Evolutionary conservation across 2,113 vertebrate species (phyloP), one percentile per base, ranked within the genome.

Genomic region (Pogonocichla stellata): DNA sequence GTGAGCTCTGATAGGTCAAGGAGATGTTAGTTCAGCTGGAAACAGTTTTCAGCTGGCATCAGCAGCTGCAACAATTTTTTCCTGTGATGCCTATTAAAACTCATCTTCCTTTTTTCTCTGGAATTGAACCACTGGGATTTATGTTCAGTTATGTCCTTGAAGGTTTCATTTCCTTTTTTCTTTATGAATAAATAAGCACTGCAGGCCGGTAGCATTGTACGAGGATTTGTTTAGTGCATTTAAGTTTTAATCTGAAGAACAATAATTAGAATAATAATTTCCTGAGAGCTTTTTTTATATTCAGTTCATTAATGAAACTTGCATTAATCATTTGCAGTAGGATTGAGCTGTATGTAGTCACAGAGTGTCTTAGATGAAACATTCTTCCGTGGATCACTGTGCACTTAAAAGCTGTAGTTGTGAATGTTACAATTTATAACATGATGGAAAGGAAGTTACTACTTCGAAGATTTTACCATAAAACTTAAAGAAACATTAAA

Each of bases 21-120:
- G 58, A 86, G 82, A 69, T 96, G 43, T 65, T 97, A 77, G 54
- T 79, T 93, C 94, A 96, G 57, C 87, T 95, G 87, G 87, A 82
- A 93, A 53, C 9, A 19, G 66, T 75, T 91, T 90, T 87, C 42
- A 91, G 47, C 62, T 88, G 75, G 12, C 5, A 11, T 89, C 57
- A 81, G 73, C 66, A 83, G 42, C 75, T 95, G 53, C 57, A 22
- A 86, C 1, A 1, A 7, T 31, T 71, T 92, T 92, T 88, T 75
- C 17, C 70, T 88, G 33, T 72, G 69, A 43, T 71, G 19, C 19
- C 28, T 67, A 33, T 73, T 34, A 78, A 33, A 26, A 10, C n/a
- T 86, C 16, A 6, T 62, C 51, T 93, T 75, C 29, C 58, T 67
- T 80, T 72, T 48, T 65, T 34, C 26, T 23, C 36, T 72, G 70